Evolutionary conservation across 2,888 invertebrate species (phyloP), one percentile per base, ranked within the genome.

Genomic region (Ligdia adustata): DNA sequence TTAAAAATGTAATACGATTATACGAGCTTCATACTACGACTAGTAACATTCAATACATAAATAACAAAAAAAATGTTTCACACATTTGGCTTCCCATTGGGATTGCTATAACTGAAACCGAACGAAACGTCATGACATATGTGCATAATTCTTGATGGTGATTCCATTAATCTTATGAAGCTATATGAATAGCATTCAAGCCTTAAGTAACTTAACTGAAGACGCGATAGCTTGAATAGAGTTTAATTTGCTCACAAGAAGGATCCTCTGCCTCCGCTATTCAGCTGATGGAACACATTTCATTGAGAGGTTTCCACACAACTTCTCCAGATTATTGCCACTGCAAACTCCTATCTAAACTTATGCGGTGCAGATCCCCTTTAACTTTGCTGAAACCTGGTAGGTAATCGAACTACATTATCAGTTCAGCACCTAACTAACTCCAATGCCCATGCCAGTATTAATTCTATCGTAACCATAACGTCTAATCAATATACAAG

Each of bases 211-310:
- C 62, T 60, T 52, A 52, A 54, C 57, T 40, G 55, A 55, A 55
- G 49, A 63, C 54, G 52, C 54, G 52, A 53, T 52, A 52, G 38
- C 56, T 49, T 72, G 71, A 74, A 74, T 76, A 52, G 66, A 52
- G 65, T 70, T 72, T 75, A 74, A 76, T 76, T 75, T 72, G 72
- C 64, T 66, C 67, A 42, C 20, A 24, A 50, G 46, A 62, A 58
- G 49, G 53, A 57, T 57, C 56, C 55, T 45, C 64, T 52, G 50
- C 50, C 57, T 61, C 40, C 42, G 53, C 61, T 52, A 61, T 66
- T 71, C 63, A 64, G 71, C 68, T 63, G 72, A 70, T 59, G 43
- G 57, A 63, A 62, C 61, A 66, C 68, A 71, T 64, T 70, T 68
- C 66, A 63, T 56, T 44, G 56, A 60, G 54, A 62, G 60, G 59